Conservation (phyloP, 2,113 vertebrate species). For the Cavia porcellus region DNA sequence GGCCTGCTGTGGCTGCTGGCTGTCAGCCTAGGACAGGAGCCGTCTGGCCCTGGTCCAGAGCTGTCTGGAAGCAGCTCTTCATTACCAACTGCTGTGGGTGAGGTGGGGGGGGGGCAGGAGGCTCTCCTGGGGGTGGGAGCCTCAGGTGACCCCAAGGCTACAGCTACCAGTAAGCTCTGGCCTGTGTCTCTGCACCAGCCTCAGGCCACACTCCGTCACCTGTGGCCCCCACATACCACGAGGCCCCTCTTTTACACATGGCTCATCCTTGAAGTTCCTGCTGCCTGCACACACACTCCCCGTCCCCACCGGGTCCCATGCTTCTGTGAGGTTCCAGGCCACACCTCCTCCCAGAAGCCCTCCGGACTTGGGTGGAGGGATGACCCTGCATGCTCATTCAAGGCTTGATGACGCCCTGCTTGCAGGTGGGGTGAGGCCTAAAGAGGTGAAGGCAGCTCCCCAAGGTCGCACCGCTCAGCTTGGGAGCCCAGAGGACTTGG, state of each 20-base stretch:
- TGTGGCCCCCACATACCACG: not conserved
- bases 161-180: rapidly evolving
- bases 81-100: not conserved
- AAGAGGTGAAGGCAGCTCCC: not conserved
- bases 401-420: not conserved
- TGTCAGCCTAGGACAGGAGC: not conserved
- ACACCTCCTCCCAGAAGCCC: not conserved
- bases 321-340: not conserved
- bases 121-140: not conserved
- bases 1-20: not conserved
- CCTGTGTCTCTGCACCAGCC: rapidly evolving
- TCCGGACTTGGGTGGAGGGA: not conserved
- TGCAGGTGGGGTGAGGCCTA: not conserved
- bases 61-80: slow-evolving; percentile 32
- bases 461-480: not conserved
- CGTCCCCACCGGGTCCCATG: rapidly evolving
- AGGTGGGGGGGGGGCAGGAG: not conserved
- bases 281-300: too few relatives aligned
- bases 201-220: not conserved
- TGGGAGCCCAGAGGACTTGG: not conserved
- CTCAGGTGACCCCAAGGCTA: not conserved
- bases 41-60: slow-evolving; percentile 1
- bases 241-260: not conserved
- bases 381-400: rapidly evolving
- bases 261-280: not conserved